Base-by-base conservation (phyloP, 2,888 invertebrate species). In the Pristionchus arcanus region DNA sequence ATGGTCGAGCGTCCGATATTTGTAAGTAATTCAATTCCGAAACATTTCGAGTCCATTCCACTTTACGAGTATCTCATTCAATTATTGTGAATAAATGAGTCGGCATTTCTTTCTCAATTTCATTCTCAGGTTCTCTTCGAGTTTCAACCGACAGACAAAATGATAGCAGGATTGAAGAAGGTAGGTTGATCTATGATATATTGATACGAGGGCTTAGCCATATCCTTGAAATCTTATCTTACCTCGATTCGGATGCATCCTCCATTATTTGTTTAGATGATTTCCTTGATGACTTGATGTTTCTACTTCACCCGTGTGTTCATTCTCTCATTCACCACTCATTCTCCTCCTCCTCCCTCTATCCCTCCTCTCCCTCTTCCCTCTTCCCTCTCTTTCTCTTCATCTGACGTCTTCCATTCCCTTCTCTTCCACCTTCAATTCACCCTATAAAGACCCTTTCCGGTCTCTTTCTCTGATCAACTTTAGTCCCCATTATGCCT, bases 391-490 rank as follows among this genome's bases (percentile, higher is more conserved):
- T 3, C 77, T n/a, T n/a, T 31, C 77, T 77, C 31, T 42, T 28
- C 77, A 25, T 42, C 77, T 42, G 37, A 37, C 83, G 31, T 83
- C 83, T 16, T 7, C 34, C 83, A n/a, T 53, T 28, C 37, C 49
- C 49, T 37, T 37, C 42, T 25, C 55, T 28, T 83, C 53, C 53
- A 83, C 83, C 83, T 83, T 83, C 53, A 34, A 83, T 83, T 83
- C 55, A 55, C 37, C 83, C 83, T 83, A 83, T 83, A 83, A 83
- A 83, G 55, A 42, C 83, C 55, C 31, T 55, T 49, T 83, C 53
- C 83, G 83, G 55, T 83, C 28, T 28, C 37, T 28, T 83, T 55
- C 53, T 83, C 83, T 83, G 53, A 81, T 83, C 53, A 28, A 28
- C 53, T 53, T 28, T 25, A 81, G 49, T 81, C 31, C n/a, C 68